Evolutionary conservation across 2,888 invertebrate genomes (phyloP), one percentile per base, ranked within the genome.

Genomic region (Chrysopilus asiliformis): DNA sequence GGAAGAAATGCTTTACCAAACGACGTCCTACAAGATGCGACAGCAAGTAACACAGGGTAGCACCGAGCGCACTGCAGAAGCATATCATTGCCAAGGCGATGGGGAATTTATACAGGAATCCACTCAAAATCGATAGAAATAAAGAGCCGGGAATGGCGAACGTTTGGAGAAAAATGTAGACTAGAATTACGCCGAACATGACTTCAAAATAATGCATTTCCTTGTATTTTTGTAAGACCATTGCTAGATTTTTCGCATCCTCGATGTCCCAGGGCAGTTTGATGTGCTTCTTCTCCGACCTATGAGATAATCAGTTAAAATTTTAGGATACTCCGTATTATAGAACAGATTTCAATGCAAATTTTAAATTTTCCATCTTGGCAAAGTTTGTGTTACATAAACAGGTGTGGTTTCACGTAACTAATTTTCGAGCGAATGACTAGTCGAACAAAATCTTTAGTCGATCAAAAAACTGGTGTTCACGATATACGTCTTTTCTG

Each of bases 81-180:
- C 89, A 90, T 2, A 90, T 91, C 43, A 97, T 67, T 37, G 77
- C 55, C 49, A 99, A 64, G 5, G 98, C 98, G 46, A 87, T 59
- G 31, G 81, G 78, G 64, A 97, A 97, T 41, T 90, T 85, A 58
- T 95, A 98, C 26, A 98, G 68, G 61, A 94, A 98, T 44, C 98
- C 98, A 43, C 93, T 90, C 35, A 98, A 70, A 50, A 98, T 93
- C 45, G 95, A 97, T 36, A 98, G 70, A 58, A 97, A 98, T 56
- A 98, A 79, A 12, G 97, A 97, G 45, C 98, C 98, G 43, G 98
- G 98, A 68, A 98, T 98, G 53, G 97, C 97, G 70, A 98, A 98
- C 43, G 97, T 91, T 75, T 98, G 98, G 56, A 98, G 73, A 65
- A 97, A 97, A 61, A 98, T 83, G 61, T 97, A 98, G 10, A 84